phyloP scores from a whole-genome alignment of 2,888 invertebrate genomes.

The Cyclophora punctaria region DNA sequence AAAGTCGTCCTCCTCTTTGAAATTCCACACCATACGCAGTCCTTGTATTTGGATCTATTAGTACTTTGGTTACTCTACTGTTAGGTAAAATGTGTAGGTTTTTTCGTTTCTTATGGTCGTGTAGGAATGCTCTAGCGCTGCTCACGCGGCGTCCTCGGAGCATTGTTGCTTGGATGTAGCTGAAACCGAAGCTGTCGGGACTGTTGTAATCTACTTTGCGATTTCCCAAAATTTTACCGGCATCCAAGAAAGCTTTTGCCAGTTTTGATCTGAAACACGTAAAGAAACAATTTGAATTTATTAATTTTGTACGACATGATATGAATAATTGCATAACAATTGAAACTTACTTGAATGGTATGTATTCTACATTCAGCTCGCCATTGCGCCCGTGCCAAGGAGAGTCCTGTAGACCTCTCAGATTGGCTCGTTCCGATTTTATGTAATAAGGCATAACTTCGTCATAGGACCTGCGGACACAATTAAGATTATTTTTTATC shows the following conservation, averaged over 20 bases:
- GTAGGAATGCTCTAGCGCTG: slow-evolving; percentile 76
- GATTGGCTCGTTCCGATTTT: slow-evolving; percentile 75
- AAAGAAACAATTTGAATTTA: not conserved
- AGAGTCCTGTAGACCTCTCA: slow-evolving; percentile 58
- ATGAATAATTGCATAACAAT: not conserved
- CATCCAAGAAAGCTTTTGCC: slow-evolving; percentile 79
- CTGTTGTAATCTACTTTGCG: slow-evolving; percentile 82
- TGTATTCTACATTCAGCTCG: slow-evolving; percentile 76
- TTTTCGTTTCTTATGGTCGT: slow-evolving; percentile 62
- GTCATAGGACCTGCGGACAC: slow-evolving; percentile 65
- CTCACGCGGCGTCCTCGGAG: slow-evolving; percentile 67
- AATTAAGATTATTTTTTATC: too few relatives aligned
- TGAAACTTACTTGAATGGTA: slow-evolving; percentile 64
- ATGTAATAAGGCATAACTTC: slow-evolving; percentile 77
- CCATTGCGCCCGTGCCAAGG: slow-evolving; percentile 78
- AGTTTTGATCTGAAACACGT: slow-evolving; percentile 60
- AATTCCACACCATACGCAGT: slow-evolving; percentile 54
- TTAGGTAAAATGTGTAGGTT: slow-evolving; percentile 75
- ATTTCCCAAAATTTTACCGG: slow-evolving; percentile 78
- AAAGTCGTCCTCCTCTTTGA: slow-evolving; percentile 56
- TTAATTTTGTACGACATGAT: too few relatives aligned
- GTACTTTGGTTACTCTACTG: slow-evolving; percentile 72
- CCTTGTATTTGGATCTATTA: slow-evolving; percentile 73
- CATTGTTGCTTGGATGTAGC: slow-evolving; percentile 61
- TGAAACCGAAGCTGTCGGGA: slow-evolving; percentile 76